Evolutionary conservation across 2,888 invertebrate species (phyloP).

Genomic region (Troglohyphantes excavatus): DNA sequence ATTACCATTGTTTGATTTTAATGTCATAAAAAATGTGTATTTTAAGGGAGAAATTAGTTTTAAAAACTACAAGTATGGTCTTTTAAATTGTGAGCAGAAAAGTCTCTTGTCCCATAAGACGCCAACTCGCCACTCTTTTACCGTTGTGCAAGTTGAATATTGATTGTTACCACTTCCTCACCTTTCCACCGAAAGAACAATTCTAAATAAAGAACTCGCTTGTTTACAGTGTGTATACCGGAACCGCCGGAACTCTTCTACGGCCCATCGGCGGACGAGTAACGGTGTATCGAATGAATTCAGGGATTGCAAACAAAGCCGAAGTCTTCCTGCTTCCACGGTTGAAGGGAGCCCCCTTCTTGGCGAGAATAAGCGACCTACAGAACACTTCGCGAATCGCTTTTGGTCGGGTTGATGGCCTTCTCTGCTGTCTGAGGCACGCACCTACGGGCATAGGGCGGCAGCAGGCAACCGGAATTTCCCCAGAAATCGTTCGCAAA

Average conservation of each 20-base stretch:
- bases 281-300: neutral
- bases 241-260: neutral
- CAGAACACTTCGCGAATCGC: slow-evolving; percentile 23
- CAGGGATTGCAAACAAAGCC: neutral
- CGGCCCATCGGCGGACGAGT: neutral
- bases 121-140: no score
- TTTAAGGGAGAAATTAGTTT: no score
- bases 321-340: slow-evolving; percentile 1
- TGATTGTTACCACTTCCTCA: neutral
- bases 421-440: slow-evolving; percentile 46
- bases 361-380: slow-evolving; percentile 44
- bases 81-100: no score
- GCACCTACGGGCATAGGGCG: slow-evolving; percentile 54
- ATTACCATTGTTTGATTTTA: no score
- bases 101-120: no score
- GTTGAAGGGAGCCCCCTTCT: slow-evolving; percentile 29
- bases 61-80: no score
- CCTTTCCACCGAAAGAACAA: neutral
- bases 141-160: no score
- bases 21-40: no score
- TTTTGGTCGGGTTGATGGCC: slow-evolving; percentile 57
- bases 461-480: slow-evolving; percentile 43
- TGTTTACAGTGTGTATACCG: neutral
- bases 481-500: neutral
- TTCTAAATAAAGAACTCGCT: slow-evolving; percentile 1